Evolutionary conservation across 1,140 invertebrate genomes (phyloP).

Genomic region (Octopus sinensis): DNA sequence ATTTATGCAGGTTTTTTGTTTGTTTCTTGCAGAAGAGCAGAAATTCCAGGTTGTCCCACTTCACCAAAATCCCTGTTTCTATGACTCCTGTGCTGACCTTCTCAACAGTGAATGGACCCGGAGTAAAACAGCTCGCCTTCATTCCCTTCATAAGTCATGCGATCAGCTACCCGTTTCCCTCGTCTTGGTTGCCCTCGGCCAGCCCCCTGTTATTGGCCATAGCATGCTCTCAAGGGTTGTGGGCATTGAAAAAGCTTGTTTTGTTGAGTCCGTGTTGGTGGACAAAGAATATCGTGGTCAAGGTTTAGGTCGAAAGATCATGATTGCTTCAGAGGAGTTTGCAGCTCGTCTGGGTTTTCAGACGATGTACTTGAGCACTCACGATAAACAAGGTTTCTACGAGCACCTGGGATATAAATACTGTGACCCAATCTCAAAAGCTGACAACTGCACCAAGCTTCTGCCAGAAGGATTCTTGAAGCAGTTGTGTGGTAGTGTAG

Average conservation of each 20-base stretch:
- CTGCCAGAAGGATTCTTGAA: conserved; percentile 38
- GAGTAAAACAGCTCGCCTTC: conserved; percentile 39
- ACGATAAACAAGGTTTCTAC: conserved; percentile 54
- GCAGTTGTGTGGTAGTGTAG: not conserved
- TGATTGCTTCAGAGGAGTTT: conserved; percentile 47
- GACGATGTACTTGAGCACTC: conserved; percentile 47
- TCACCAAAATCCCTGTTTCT: conserved; percentile 36
- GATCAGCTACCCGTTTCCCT: conserved; percentile 44
- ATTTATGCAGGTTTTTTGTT: not conserved
- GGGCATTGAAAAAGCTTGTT: conserved; percentile 39
- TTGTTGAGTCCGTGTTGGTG: conserved; percentile 45
- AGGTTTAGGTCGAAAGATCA: conserved; percentile 44
- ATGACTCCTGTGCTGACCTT: conserved; percentile 39
- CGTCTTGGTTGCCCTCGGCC: conserved; percentile 27
- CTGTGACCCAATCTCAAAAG: conserved; percentile 43
- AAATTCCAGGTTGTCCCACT: conserved; percentile 33
- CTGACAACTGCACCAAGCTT: conserved; percentile 39
- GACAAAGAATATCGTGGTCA: conserved; percentile 28
- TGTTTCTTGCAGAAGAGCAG: not conserved
- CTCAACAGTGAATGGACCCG: conserved; percentile 50
- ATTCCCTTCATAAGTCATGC: conserved; percentile 46
- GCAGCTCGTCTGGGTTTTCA: conserved; percentile 40
- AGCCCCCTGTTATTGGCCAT: conserved; percentile 38
- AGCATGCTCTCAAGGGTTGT: conserved; percentile 43
- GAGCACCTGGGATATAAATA: conserved; percentile 45